Percentiles rank a stretch among this genome's conserved stretches.
These are phyloP conservation scores for Epizoanthus fatuus DNA, from an alignment of 92 coral and sea anemone species.

Conservation along the genomic window DNA sequence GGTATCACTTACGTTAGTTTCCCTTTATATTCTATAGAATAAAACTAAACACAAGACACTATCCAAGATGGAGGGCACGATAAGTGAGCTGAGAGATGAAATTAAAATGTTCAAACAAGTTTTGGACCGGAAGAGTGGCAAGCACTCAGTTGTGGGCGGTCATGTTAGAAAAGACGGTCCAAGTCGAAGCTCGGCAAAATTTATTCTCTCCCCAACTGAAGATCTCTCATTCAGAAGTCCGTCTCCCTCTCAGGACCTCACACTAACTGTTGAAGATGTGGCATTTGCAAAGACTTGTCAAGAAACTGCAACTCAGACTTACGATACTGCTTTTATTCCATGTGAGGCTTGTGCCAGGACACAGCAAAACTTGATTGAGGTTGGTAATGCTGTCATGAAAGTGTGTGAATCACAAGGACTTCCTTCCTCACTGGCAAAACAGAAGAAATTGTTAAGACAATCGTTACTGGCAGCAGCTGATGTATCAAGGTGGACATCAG, in stretches of 20 bases:
- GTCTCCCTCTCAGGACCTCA: conserved; percentile 81
- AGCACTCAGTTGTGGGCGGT: conserved; percentile 69
- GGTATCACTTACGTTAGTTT: background rate
- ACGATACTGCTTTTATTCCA: conserved; percentile 97
- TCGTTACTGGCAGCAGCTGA: conserved; percentile 98
- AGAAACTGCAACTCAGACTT: conserved; percentile 93
- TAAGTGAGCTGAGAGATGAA: conserved; percentile 88
- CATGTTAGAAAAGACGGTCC: conserved; percentile 65
- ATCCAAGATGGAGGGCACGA: conserved; percentile 86
- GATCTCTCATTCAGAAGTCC: conserved; percentile 78
- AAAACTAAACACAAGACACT: conserved; percentile 79
- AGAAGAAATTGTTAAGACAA: conserved; percentile 91
- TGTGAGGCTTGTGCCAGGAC: conserved; percentile 99
- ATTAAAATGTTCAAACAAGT: conserved; percentile 80
- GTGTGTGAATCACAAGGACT: conserved; percentile 97
- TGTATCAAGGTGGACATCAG: conserved; percentile 97
- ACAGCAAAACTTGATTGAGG: conserved; percentile 91
- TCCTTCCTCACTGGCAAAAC: conserved; percentile 97
- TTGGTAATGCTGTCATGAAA: conserved; percentile 94
- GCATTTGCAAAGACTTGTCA: conserved; percentile 79
- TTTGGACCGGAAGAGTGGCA: conserved; percentile 73
- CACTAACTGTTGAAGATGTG: conserved; percentile 88
- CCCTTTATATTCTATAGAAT: conserved; percentile 50
- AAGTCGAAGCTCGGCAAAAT: conserved; percentile 85
- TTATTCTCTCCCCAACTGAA: conserved; percentile 80